These are phyloP conservation scores for Clusia tigrina DNA, from an alignment of 2,888 invertebrate genomes.

Conservation along the genomic window DNA sequence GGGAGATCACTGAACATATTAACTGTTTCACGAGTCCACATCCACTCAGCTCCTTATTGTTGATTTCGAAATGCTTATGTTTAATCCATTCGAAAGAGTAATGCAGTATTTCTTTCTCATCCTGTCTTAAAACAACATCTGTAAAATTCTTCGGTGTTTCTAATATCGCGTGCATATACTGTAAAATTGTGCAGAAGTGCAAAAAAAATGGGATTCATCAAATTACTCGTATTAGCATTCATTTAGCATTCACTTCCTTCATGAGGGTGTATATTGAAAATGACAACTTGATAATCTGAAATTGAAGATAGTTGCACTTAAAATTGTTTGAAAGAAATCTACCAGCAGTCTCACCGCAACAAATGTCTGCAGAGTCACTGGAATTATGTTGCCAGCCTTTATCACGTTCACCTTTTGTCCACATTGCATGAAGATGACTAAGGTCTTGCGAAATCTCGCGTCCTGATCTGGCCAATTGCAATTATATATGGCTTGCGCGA, in stretches of 20 bases:
- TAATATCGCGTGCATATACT: no score
- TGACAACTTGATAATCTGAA: conserved; percentile 36
- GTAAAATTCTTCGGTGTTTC: no score
- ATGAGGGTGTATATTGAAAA: conserved; percentile 43
- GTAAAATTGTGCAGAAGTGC: no score
- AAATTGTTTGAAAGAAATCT: background rate
- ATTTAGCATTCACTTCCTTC: conserved; percentile 33
- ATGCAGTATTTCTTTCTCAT: no score
- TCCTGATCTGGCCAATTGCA: conserved; percentile 46
- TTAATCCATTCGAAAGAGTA: no score
- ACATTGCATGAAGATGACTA: conserved; percentile 49
- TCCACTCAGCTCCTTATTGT: no score
- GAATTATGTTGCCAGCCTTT: conserved; percentile 43
- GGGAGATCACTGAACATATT: no score
- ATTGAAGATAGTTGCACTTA: background rate
- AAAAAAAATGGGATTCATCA: no score
- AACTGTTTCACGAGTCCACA: no score
- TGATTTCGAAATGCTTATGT: no score
- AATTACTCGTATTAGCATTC: no score
- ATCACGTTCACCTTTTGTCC: conserved; percentile 38
- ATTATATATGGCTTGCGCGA: conserved; percentile 42
- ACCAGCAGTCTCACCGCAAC: conserved; percentile 37
- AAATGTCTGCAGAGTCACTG: conserved; percentile 44
- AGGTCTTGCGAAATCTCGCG: conserved; percentile 38
- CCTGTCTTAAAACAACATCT: no score